Evolutionary conservation across 2,113 vertebrate genomes (phyloP), one percentile per base, ranked within the genome.

Genomic region (Probosciger aterrimus): DNA sequence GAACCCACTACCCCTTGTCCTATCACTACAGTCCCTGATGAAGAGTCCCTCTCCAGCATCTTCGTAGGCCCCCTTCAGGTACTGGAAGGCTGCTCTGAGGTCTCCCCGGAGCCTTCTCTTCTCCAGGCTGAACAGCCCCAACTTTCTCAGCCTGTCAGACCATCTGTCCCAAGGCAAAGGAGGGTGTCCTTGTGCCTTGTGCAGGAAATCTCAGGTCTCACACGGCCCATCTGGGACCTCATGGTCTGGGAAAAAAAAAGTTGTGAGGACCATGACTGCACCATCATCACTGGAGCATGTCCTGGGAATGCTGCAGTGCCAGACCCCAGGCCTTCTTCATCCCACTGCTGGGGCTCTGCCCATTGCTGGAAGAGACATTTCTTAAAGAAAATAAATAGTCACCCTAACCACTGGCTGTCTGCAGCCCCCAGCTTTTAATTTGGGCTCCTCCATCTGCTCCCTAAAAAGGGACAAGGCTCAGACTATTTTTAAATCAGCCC

Each of bases 351-450:
- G 27, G n/a, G 18, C 41, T 69, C 41, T 50, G 31, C 55, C 18
- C 13, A 2, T 11, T 35, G 25, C 3, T 67, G 69, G 49, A 65
- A 85, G 7, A 33, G 18, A 16, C 10, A 10, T 41, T 78, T 30
- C 18, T 12, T 30, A n/a, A 24, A 41, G 14, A 17, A 52, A 53
- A 70, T 2, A 22, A 8, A 41, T 41, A 1, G 17, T 6, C 2
- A 19, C n/a, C 35, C 44, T 24, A 7, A 9, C 0, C 65, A 14
- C 41, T 3, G 31, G 2, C 49, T 60, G 39, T 18, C 24, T 37
- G 52, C 81, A 35, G 71, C n/a, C 23, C 31, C 14, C 0, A 0
- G 4, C 31, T 4, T 64, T 18, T n/a, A 30, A 0, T 37, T 0
- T 33, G 25, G 47, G 11, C 35, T 73, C 11, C 37, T 55, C 57